Conservation (phyloP, 2,113 vertebrate genomes). For the Pomatorhinus ruficollis region DNA sequence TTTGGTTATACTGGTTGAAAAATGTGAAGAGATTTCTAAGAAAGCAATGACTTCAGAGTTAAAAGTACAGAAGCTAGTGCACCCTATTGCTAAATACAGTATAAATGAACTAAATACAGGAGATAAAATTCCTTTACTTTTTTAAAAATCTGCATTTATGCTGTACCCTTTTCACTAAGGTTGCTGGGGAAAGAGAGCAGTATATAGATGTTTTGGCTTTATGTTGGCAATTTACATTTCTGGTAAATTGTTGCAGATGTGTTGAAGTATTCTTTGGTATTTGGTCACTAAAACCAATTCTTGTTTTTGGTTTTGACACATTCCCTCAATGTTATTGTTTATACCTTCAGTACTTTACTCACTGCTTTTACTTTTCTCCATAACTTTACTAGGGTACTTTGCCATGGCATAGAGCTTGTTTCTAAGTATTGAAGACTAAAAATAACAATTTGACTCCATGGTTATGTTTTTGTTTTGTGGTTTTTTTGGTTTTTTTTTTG, state of each 20-base stretch:
- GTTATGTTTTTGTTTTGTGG: fast-evolving
- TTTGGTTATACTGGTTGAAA: not conserved
- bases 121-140: not conserved
- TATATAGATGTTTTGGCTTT: not conserved
- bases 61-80: not conserved
- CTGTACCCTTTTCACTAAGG: not conserved
- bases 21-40: not conserved
- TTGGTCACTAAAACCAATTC: not conserved
- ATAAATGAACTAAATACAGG: not conserved
- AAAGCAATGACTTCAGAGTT: not conserved
- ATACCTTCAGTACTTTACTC: not conserved
- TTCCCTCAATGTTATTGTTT: not conserved
- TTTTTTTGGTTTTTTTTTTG: too few relatives aligned
- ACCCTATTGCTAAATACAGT: not conserved
- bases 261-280: not conserved
- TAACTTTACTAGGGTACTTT: not conserved
- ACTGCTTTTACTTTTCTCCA: not conserved
- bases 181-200: not conserved
- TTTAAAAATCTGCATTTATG: not conserved
- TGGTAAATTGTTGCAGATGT: not conserved
- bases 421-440: not conserved
- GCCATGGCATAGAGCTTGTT: not conserved
- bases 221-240: not conserved
- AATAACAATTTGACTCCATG: not conserved
- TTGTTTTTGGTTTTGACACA: not conserved